A percentile compares a stretch with the other conserved stretches of the same genome.
Evolutionary conservation across 64 coral and sea anemone species (phyloP).

Genomic region (Dendronephthya gigantea): DNA sequence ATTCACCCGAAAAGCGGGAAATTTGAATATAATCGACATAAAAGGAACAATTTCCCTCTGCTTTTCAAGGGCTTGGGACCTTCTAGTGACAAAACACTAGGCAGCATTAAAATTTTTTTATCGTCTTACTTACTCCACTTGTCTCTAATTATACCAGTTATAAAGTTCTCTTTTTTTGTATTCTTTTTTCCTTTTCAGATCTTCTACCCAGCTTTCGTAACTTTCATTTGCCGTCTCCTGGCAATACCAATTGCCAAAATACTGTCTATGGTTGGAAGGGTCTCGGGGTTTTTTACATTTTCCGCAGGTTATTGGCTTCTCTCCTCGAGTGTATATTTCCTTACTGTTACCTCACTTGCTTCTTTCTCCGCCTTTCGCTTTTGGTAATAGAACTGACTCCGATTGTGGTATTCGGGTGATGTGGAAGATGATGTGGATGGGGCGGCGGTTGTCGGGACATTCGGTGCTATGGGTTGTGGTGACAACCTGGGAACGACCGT

Average conservation of each 20-base stretch:
- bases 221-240: background rate
- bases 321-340: background rate
- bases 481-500: background rate
- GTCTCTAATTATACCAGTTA: too few relatives aligned
- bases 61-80: slow-evolving; percentile 21
- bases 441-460: background rate
- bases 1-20: too few relatives aligned
- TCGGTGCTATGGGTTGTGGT: background rate
- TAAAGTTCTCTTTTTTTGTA: slow-evolving; percentile 2
- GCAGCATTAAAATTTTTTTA: background rate
- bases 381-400: background rate
- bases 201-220: slow-evolving; percentile 14
- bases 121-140: too few relatives aligned
- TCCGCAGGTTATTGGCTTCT: background rate
- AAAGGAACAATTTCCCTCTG: slow-evolving; percentile 18
- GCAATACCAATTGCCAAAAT: slow-evolving; percentile 38
- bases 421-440: background rate
- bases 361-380: background rate
- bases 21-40: too few relatives aligned
- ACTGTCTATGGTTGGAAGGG: slow-evolving; percentile 18
- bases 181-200: slow-evolving; percentile 20
- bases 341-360: background rate
- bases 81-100: slow-evolving; percentile 2
- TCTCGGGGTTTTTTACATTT: slow-evolving; percentile 33
- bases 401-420: background rate